Evolutionary conservation across 2,113 vertebrate species (phyloP).

Genomic region (Mormyrus lacerda): DNA sequence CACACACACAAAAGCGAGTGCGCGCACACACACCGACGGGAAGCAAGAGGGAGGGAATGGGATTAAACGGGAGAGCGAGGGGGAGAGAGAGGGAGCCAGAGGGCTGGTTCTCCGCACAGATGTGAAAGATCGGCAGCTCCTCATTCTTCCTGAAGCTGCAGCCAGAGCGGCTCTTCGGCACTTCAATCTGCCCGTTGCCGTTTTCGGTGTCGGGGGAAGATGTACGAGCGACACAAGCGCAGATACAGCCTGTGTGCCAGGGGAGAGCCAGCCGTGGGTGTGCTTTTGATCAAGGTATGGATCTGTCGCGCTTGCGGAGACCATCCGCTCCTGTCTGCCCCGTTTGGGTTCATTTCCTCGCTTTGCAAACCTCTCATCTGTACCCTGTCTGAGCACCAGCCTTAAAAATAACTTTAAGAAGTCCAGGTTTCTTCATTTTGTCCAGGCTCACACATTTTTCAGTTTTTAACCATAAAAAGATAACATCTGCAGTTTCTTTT

Average conservation of each 20-base stretch:
- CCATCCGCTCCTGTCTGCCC: neutral
- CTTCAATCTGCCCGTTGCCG: conserved; percentile 46
- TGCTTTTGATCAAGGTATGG: conserved; percentile 87
- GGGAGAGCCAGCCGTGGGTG: conserved; percentile 79
- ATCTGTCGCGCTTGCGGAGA: neutral
- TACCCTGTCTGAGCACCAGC: neutral
- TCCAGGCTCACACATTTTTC: neutral
- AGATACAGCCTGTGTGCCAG: conserved; percentile 89
- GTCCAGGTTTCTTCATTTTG: neutral
- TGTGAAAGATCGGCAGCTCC: conserved; percentile 55
- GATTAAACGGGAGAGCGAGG: conserved; percentile 37
- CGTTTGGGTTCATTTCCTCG: neutral
- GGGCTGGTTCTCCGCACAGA: conserved; percentile 56
- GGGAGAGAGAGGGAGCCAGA: neutral
- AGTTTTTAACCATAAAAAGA: neutral
- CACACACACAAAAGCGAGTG: neutral
- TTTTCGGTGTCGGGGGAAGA: conserved; percentile 53
- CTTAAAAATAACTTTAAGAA: neutral
- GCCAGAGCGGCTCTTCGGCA: conserved; percentile 21
- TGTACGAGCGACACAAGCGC: conserved; percentile 93
- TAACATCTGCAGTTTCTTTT: neutral
- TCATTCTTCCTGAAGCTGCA: conserved; percentile 40
- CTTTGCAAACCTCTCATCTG: neutral
- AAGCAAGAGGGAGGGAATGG: conserved; percentile 1
- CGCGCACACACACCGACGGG: conserved; percentile 3